phyloP scores from a whole-genome alignment of 2,113 vertebrate genomes.

The Rhizomys pruinosus region DNA sequence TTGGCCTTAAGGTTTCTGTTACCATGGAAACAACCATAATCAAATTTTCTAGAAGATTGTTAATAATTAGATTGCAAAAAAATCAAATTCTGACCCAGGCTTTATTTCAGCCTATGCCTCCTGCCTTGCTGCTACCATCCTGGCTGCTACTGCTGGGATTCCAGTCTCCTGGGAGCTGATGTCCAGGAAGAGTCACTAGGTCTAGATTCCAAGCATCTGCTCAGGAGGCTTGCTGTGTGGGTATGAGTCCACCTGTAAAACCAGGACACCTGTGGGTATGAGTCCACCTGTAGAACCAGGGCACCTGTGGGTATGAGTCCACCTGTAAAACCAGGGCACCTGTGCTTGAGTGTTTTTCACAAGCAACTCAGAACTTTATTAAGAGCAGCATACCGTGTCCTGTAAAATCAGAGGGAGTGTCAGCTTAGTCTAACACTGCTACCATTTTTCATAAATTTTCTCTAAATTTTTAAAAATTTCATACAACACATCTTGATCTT shows the following conservation, averaged over 20 bases:
- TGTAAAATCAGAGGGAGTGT: neutral
- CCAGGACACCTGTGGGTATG: neutral
- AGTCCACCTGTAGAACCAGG: neutral
- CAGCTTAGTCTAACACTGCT: neutral
- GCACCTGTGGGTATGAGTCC: neutral
- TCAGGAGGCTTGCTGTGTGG: neutral
- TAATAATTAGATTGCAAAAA: slow-evolving; percentile 56
- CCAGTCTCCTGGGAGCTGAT: neutral
- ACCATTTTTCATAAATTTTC: neutral
- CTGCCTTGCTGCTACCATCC: neutral
- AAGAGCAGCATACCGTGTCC: neutral
- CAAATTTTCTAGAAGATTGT: slow-evolving; percentile 44
- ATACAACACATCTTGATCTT: no score
- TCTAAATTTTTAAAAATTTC: neutral
- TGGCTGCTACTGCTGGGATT: slow-evolving; percentile 8
- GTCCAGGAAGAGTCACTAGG: neutral
- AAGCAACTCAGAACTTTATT: slow-evolving; percentile 21
- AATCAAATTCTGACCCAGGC: slow-evolving; percentile 41
- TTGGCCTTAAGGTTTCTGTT: slow-evolving; percentile 27
- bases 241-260: neutral
- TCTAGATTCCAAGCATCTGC: neutral
- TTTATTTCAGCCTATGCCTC: slow-evolving; percentile 23
- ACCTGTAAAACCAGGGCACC: neutral
- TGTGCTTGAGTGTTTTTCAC: neutral
- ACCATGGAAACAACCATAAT: slow-evolving; percentile 45